Percentiles rank a stretch among this genome's conserved stretches.
Conservation (phyloP, 92 coral and sea anemone species). For the Epizoanthus illoricatus region DNA sequence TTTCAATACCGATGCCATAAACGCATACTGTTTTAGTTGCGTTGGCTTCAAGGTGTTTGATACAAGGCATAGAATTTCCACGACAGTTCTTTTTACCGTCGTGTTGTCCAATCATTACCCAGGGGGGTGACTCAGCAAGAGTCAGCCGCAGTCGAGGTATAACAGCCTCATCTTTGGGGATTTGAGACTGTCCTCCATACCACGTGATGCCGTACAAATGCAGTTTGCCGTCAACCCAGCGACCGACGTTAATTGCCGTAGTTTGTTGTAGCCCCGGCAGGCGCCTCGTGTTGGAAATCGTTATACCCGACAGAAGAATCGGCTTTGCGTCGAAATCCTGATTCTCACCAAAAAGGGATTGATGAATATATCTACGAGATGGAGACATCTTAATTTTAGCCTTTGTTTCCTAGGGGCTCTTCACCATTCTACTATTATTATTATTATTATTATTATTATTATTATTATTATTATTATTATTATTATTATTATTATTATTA, state of each 20-base stretch:
- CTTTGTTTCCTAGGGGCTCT: too few relatives aligned
- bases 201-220: not conserved
- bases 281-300: slow-evolving; percentile 1
- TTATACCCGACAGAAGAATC: not conserved
- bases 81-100: not conserved
- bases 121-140: not conserved
- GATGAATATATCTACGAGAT: not conserved
- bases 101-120: slow-evolving; percentile 2
- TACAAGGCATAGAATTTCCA: not conserved
- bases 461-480: too few relatives aligned
- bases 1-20: not conserved
- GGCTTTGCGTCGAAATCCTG: not conserved
- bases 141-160: slow-evolving; percentile 2
- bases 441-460: too few relatives aligned
- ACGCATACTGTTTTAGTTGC: not conserved
- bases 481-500: too few relatives aligned
- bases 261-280: not conserved
- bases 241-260: not conserved
- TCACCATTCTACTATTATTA: too few relatives aligned
- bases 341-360: not conserved
- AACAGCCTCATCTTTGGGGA: not conserved
- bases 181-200: not conserved
- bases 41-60: not conserved
- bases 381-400: too few relatives aligned
- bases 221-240: not conserved